Base-by-base conservation (phyloP, 2,797 vertebrate genomes). In the Cirrhinus molitorella region DNA sequence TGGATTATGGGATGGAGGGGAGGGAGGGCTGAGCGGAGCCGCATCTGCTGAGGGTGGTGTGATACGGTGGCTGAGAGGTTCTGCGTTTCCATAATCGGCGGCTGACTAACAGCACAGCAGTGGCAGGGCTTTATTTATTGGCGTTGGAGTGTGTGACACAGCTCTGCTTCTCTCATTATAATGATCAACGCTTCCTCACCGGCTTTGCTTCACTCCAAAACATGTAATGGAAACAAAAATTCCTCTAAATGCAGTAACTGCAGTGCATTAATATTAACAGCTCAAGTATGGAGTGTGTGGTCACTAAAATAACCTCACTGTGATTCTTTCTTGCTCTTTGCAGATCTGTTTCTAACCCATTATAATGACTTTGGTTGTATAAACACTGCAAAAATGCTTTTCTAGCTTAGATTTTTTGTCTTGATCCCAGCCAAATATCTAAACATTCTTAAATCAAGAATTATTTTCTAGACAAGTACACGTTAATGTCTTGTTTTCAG, bases 21-120 rank as follows among this genome's bases (percentile, higher is more conserved):
- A 85, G 87, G 90, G 88, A 88, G 92, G 88, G 91, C 84, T 70
- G 86, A 87, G 85, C 55, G 88, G 77, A 80, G 67, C 65, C 89
- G 90, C 92, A 95, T 95, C 95, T 94, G 94, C 90, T 34, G 91
- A 91, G 93, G 91, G 96, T 96, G 96, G 96, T 95, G 96, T 96
- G 96, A 97, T 95, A 94, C 93, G 93, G 94, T 88, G 91, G 94
- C 93, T 94, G 89, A 92, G 88, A 95, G 94, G 95, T 89, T 85
- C 94, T 90, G 55, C n/a, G 55, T 59, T 59, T 59, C n/a, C 5
- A 13, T 59, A 59, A 25, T 25, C 55, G 2, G 8, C 9, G 40
- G 40, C 40, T 43, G 40, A 43, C 9, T 10, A 43, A 43, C 40
- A 43, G 40, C 40, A 43, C 40, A 43, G 8, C 9, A 43, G 40